Percentiles rank a stretch among this genome's conserved stretches.
These are phyloP conservation scores for Ametastegia equiseti DNA, from an alignment of 2,888 invertebrate genomes.

Conservation along the genomic window DNA sequence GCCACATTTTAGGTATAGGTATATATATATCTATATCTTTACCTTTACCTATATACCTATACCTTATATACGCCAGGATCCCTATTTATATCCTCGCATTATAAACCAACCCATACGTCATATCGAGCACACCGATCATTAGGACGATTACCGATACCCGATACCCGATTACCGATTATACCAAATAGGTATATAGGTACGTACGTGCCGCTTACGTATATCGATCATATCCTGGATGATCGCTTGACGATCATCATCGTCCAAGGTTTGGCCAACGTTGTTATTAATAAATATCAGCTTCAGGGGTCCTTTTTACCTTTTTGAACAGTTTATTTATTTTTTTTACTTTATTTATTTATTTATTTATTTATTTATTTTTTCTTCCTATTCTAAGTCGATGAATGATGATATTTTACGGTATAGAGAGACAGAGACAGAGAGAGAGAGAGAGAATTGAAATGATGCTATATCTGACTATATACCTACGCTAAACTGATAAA, in stretches of 20 bases:
- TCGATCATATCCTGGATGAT: too few species aligned
- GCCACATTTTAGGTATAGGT: conserved; percentile 7
- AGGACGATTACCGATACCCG: conserved; percentile 28
- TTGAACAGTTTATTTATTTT: background rate
- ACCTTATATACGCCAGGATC: background rate
- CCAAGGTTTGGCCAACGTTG: conserved; percentile 9
- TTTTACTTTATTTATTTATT: background rate
- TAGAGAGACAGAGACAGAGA: too few species aligned
- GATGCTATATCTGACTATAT: background rate
- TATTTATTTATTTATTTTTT: background rate
- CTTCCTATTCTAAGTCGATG: background rate
- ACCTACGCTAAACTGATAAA: conserved; percentile 36
- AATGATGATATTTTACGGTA: conserved; percentile 21
- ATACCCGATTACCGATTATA: conserved; percentile 44
- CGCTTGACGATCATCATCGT: too few species aligned
- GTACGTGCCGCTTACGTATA: background rate
- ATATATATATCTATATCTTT: too few species aligned
- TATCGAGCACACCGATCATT: conserved; percentile 61
- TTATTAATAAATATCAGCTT: conserved; percentile 39
- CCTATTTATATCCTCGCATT: conserved; percentile 60
- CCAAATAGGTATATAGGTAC: too few species aligned
- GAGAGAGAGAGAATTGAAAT: too few species aligned
- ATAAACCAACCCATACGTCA: conserved; percentile 71
- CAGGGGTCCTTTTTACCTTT: background rate
- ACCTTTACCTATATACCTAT: background rate